Conservation (phyloP, 2,113 vertebrate species). For the Anolis sagrei region DNA sequence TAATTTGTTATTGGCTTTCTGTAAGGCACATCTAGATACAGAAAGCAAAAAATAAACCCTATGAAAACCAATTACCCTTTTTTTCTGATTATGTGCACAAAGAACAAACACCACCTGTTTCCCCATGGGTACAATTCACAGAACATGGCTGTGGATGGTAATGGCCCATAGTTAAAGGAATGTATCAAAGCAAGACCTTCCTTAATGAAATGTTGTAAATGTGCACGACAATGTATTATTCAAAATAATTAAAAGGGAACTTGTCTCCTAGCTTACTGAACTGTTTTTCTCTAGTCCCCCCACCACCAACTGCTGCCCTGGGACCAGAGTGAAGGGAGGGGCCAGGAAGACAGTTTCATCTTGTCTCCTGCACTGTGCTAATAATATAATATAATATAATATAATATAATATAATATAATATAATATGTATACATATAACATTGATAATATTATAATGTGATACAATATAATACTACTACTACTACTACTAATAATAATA, state of each 20-base stretch:
- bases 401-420: no score
- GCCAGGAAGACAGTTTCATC: no score
- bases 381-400: no score
- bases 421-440: no score
- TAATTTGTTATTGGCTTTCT: constrained; percentile 84
- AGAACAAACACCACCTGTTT: not conserved
- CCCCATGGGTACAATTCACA: no score
- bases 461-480: no score
- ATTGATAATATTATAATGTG: no score
- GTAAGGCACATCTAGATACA: constrained; percentile 77
- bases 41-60: constrained; percentile 45
- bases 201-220: not conserved
- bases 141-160: not conserved
- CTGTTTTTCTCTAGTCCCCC: not conserved
- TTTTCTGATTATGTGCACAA: not conserved
- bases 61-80: constrained; percentile 43
- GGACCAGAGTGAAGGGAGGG: no score
- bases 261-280: not conserved
- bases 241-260: not conserved
- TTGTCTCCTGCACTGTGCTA: no score
- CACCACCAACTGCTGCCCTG: no score
- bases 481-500: no score
- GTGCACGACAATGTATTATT: not conserved
- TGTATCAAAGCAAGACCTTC: not conserved
- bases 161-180: not conserved